A percentile compares a stretch with the other conserved stretches of the same genome.
Evolutionary conservation across 2,797 vertebrate genomes (phyloP).

Genomic region (Oreochromis grahami): DNA sequence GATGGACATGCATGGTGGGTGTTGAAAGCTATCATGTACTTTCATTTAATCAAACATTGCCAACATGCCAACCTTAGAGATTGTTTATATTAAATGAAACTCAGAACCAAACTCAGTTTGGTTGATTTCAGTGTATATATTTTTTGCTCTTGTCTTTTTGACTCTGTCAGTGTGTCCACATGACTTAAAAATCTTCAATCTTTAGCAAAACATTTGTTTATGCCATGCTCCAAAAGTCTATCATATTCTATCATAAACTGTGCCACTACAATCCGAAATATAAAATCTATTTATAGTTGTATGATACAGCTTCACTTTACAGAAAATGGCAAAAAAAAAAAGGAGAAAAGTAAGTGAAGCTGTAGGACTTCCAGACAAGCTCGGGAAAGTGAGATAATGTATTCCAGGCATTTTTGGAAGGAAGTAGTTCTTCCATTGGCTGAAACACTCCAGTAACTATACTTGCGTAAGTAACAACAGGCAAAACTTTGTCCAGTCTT

Average conservation of each 20-base stretch:
- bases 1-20: conserved; percentile 98
- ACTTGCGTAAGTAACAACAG: background rate
- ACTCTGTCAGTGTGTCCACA: background rate
- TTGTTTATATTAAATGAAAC: background rate
- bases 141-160: background rate
- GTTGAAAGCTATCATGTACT: background rate
- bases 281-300: background rate
- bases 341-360: background rate
- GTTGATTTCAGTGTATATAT: background rate
- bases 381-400: background rate
- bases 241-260: background rate
- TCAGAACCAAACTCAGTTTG: background rate
- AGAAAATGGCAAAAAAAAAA: background rate
- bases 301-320: background rate
- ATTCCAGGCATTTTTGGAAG: background rate
- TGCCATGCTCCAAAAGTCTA: background rate
- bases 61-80: background rate
- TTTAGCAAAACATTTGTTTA: background rate
- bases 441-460: background rate
- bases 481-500: background rate
- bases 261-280: background rate
- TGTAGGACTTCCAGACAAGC: background rate
- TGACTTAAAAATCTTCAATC: background rate
- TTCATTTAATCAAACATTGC: background rate
- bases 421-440: background rate